Evolutionary conservation across 92 coral and sea anemone species (phyloP).

Genomic region (Diadumene lineata): DNA sequence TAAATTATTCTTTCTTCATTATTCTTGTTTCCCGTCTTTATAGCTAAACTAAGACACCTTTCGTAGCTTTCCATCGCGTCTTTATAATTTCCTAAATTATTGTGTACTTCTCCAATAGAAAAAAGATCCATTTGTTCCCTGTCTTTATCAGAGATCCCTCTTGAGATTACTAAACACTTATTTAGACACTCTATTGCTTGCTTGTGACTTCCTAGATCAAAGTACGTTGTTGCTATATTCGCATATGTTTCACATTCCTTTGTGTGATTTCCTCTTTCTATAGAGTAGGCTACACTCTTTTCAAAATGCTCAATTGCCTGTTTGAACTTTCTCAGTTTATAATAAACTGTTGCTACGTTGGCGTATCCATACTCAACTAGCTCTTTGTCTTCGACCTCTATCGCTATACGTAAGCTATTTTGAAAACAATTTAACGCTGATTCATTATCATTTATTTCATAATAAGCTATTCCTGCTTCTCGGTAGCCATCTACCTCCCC

Average conservation of each 20-base stretch:
- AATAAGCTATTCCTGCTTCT: background rate
- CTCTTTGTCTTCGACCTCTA: background rate
- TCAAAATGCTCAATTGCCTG: background rate
- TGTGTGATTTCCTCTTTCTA: background rate
- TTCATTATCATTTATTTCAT: background rate
- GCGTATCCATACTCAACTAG: background rate
- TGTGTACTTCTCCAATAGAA: background rate
- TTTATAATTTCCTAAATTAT: conserved; percentile 9
- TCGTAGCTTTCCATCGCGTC: conserved; percentile 13
- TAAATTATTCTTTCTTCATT: background rate
- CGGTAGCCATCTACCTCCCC: background rate
- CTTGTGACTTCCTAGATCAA: background rate
- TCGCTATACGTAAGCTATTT: conserved; percentile 1
- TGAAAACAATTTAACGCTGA: background rate
- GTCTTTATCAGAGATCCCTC: conserved; percentile 1
- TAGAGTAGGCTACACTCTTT: conserved; percentile 3
- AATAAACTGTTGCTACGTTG: conserved; percentile 4
- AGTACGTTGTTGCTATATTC: background rate
- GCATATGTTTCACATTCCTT: background rate
- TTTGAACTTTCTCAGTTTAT: background rate
- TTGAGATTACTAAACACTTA: background rate
- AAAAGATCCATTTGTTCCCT: background rate
- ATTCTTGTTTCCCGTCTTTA: conserved; percentile 21
- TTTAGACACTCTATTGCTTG: conserved; percentile 2
- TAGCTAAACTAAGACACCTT: background rate